Percentiles rank a stretch among this genome's conserved stretches.
These are phyloP conservation scores for Spicauda simplicius DNA, from an alignment of 2,888 invertebrate species.

Conservation along the genomic window DNA sequence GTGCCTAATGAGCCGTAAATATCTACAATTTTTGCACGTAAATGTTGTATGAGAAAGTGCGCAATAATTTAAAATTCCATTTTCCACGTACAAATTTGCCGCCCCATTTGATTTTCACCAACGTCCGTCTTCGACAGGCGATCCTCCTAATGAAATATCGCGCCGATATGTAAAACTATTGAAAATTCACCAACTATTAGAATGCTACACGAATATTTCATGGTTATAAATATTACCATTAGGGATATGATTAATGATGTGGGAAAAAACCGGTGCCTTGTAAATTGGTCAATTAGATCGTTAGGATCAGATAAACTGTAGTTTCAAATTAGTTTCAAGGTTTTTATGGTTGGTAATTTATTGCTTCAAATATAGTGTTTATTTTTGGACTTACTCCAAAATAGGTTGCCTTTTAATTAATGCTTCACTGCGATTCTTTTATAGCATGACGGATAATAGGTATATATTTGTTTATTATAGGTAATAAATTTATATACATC, in stretches of 20 bases:
- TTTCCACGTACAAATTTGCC: conserved; percentile 24
- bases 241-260: conserved; percentile 31
- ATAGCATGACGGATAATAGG: too few relatives aligned
- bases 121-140: conserved; percentile 19
- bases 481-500: too few relatives aligned
- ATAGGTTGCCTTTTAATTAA: background rate
- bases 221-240: conserved; percentile 21
- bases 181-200: conserved; percentile 12
- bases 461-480: too few relatives aligned
- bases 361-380: conserved; percentile 12
- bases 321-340: conserved; percentile 20
- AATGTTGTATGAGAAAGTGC: conserved; percentile 16
- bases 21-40: conserved; percentile 10
- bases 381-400: background rate
- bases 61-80: conserved; percentile 26
- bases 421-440: background rate
- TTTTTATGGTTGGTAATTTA: conserved; percentile 21
- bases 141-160: conserved; percentile 21
- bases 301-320: conserved; percentile 31
- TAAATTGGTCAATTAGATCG: conserved; percentile 37
- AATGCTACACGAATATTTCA: conserved; percentile 11
- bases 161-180: conserved; percentile 16
- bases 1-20: conserved; percentile 38
- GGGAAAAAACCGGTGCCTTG: conserved; percentile 15
- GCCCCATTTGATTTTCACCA: conserved; percentile 29